Base-by-base conservation (phyloP, 1,140 invertebrate genomes). In the Diorhabda elongata region DNA sequence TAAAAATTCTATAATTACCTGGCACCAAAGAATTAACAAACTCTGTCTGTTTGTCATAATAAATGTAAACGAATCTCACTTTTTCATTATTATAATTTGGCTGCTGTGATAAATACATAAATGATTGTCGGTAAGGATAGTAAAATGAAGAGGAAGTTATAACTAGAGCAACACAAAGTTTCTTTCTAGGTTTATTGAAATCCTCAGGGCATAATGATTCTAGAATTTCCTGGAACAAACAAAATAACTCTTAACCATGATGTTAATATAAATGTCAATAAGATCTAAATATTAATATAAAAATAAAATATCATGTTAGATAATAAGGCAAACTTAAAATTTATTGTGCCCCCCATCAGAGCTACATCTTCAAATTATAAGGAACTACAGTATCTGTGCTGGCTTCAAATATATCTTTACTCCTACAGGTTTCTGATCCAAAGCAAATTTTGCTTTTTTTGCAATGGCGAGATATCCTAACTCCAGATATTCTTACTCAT, bases 191-290 rank as follows among this genome's bases (percentile, higher is more conserved):
- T 67, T 89, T 86, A 68, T 91, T 87, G 84, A 91, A 90, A 80
- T 95, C 93, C 59, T 91, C 87, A 0, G 97, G 97, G 80, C 96
- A 98, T 26, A 98, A 85, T 3, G 90, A 88, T 78, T 97, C 93
- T 75, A 94, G 86, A 65, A 93, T 83, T 63, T 82, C 83, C 88
- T 91, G 79, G 77, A 78, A 75, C 62, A 44, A 64, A 52, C 3
- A 62, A 62, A 26, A 62, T 44, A 70, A 26, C n/a, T 52, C n/a
- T 42, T 66, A 57, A 2, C 4, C 64, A 60, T 26, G 26, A 26
- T 26, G 26, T 26, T 26, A 26, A 26, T 26, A 26, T 26, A 26
- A 26, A 26, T 26, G 1, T 26, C 26, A 26, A 26, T 26, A 26
- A 26, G 26, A 26, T 1, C 26, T 26, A 26, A 26, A 26, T 26